A percentile compares a stretch with the other conserved stretches of the same genome.
phyloP scores from a whole-genome alignment of 2,113 vertebrate genomes.

The Phocoena phocoena region DNA sequence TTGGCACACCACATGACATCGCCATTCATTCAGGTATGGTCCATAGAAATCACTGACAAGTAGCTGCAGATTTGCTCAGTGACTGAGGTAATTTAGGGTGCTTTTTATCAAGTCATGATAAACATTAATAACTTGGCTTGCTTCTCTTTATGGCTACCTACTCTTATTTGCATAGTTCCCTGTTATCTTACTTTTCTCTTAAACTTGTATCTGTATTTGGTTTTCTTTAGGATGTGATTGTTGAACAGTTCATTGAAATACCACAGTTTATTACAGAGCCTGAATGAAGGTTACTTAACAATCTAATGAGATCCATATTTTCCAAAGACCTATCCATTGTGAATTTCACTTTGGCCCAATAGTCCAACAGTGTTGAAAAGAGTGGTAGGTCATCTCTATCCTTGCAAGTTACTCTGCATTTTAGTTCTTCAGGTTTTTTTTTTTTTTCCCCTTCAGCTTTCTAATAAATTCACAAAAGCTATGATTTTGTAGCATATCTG shows the following conservation, averaged over 20 bases:
- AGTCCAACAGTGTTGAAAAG: not conserved
- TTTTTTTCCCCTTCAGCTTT: not conserved
- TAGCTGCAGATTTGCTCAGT: not conserved
- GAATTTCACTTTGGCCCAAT: not conserved
- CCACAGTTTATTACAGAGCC: not conserved
- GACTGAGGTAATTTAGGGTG: not conserved
- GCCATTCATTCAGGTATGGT: not conserved
- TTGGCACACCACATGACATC: not conserved
- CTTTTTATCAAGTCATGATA: not conserved
- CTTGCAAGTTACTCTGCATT: not conserved
- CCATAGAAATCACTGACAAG: not conserved
- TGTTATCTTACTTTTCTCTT: not conserved
- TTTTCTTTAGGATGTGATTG: not conserved
- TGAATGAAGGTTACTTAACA: not conserved
- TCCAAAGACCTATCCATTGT: not conserved
- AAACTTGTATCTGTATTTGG: not conserved
- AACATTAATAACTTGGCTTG: not conserved
- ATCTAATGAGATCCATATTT: not conserved
- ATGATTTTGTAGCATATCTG: not conserved
- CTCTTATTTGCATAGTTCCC: not conserved
- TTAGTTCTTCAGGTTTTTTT: not conserved
- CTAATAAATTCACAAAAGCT: not conserved
- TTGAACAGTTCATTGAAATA: not conserved
- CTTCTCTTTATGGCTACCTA: not conserved
- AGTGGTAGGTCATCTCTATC: not conserved